These are phyloP conservation scores for Loriculus beryllinus DNA, from an alignment of 2,797 vertebrate genomes.

Conservation along the genomic window DNA sequence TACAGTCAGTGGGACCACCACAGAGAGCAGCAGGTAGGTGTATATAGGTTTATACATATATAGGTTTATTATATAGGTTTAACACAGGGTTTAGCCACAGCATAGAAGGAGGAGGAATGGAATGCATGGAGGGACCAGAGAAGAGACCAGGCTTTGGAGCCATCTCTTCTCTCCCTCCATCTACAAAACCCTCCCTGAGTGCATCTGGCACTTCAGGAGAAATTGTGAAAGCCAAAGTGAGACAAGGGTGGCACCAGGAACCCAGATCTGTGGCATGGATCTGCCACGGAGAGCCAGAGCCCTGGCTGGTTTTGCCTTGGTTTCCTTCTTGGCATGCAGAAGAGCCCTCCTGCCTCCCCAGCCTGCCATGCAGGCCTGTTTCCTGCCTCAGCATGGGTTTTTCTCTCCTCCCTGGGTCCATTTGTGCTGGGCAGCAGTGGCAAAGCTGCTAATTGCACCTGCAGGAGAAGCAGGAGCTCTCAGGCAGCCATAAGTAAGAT, in stretches of 20 bases:
- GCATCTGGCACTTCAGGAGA: fast-evolving
- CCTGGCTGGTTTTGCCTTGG: not conserved
- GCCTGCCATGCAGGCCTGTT: not conserved
- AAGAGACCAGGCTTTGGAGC: not conserved
- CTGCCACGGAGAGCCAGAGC: fast-evolving
- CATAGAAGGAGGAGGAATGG: not conserved
- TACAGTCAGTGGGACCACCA: not conserved
- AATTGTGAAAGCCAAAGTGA: not conserved
- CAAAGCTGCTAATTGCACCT: not conserved
- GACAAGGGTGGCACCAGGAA: not conserved
- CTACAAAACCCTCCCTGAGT: not conserved
- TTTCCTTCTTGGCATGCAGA: not conserved
- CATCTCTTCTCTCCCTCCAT: fast-evolving
- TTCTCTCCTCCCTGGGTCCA: not conserved
- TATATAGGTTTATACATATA: fast-evolving
- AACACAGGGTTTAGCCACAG: not conserved
- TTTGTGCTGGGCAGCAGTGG: not conserved
- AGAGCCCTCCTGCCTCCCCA: not conserved
- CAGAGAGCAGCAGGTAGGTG: not conserved
- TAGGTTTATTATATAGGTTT: not conserved
- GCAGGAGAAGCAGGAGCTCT: not conserved
- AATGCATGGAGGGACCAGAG: fast-evolving
- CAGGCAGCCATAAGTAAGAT: fast-evolving
- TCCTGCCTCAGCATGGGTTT: not conserved
- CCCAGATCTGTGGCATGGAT: fast-evolving